A percentile compares a stretch with the other conserved stretches of the same genome.
Evolutionary conservation across 1,140 invertebrate genomes (phyloP).

Genomic region (Drosophila seguyi): DNA sequence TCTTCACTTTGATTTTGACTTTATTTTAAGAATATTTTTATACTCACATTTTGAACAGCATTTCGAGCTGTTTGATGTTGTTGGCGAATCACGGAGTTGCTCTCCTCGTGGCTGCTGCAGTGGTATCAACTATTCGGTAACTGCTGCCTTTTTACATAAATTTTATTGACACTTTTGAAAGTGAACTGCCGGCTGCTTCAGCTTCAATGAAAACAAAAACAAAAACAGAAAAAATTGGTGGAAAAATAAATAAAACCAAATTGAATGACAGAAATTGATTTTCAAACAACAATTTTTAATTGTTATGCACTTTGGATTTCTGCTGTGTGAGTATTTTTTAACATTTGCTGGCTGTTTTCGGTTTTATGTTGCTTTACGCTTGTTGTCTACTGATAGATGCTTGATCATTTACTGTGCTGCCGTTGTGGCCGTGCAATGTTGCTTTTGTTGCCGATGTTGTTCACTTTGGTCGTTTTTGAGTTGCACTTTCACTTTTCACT

Average conservation of each 20-base stretch:
- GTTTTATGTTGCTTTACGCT: neutral
- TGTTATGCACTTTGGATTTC: constrained; percentile 45
- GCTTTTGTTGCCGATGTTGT: constrained; percentile 40
- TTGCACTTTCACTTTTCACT: constrained; percentile 84
- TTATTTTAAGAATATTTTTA: constrained; percentile 10
- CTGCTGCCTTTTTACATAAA: constrained; percentile 38
- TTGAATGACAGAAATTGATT: constrained; percentile 40
- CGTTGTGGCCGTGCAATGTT: constrained; percentile 3
- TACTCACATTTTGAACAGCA: constrained; percentile 79
- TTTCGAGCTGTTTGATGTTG: constrained; percentile 37
- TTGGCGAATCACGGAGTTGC: constrained; percentile 18
- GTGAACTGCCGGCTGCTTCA: constrained; percentile 59
- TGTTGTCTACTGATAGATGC: constrained; percentile 11
- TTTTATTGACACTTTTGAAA: constrained; percentile 76
- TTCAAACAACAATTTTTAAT: constrained; percentile 27
- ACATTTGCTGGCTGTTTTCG: constrained; percentile 19
- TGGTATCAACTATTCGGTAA: constrained; percentile 32
- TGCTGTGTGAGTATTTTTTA: constrained; percentile 3
- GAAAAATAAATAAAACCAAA: constrained; percentile 28
- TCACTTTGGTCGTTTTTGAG: constrained; percentile 48
- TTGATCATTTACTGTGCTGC: constrained; percentile 2
- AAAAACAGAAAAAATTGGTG: constrained; percentile 30
- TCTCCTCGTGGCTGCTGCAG: constrained; percentile 33
- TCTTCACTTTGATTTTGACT: neutral
- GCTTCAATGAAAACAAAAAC: constrained; percentile 45